A percentile compares a stretch with the other conserved stretches of the same genome.
Conservation (phyloP, 2,797 vertebrate species). For the Pteronotus mesoamericanus region DNA sequence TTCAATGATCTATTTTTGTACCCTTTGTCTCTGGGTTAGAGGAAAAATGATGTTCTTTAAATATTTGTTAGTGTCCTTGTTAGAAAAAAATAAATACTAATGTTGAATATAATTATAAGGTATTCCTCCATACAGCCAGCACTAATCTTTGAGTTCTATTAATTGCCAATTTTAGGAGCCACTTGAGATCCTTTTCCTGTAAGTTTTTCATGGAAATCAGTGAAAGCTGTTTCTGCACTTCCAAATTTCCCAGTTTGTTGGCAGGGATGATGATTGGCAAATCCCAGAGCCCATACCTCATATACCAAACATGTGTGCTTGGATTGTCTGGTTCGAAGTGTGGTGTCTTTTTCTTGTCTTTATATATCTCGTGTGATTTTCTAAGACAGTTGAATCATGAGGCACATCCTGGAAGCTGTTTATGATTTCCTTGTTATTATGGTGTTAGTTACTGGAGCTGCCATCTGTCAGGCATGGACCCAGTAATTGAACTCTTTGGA, state of each 20-base stretch:
- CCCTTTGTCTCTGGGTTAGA: background rate
- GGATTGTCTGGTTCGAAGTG: background rate
- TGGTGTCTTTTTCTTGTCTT: background rate
- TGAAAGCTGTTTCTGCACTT: background rate
- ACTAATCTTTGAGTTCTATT: background rate
- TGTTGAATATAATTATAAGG: background rate
- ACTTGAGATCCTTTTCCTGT: background rate
- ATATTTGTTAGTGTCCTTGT: background rate
- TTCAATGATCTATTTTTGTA: background rate
- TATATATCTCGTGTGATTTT: background rate
- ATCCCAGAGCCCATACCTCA: background rate
- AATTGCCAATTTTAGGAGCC: background rate
- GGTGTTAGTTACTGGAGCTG: background rate
- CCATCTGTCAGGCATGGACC: conserved; percentile 25
- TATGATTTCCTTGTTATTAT: conserved; percentile 40
- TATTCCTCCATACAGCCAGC: background rate
- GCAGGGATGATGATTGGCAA: background rate
- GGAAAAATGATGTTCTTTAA: background rate
- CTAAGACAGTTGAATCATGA: conserved; percentile 34
- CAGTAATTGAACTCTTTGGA: conserved; percentile 55
- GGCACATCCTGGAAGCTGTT: conserved; percentile 30
- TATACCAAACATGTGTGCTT: background rate
- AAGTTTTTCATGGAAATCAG: background rate
- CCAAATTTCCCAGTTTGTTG: background rate
- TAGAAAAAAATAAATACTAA: background rate